These are phyloP conservation scores for Brachyistius frenatus DNA, from an alignment of 2,113 vertebrate species.

Conservation along the genomic window DNA sequence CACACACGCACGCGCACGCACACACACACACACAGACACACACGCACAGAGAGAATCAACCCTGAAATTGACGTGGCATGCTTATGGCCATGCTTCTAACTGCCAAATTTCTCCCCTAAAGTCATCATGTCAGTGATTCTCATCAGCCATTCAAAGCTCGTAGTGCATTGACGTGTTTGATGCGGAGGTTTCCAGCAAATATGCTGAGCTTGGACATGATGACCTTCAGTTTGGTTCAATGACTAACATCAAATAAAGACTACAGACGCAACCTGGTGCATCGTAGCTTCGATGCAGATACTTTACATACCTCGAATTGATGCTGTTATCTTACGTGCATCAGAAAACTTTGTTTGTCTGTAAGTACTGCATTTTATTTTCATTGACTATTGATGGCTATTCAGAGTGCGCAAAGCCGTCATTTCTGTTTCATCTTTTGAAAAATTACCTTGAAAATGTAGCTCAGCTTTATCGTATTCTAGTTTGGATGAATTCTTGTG, in stretches of 20 bases:
- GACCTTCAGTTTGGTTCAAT: conserved; percentile 32
- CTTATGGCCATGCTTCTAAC: not conserved
- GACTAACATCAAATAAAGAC: conserved; percentile 8
- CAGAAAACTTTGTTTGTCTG: too few species aligned
- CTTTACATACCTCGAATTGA: too few species aligned
- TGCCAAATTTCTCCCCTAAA: conserved; percentile 4
- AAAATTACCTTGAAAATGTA: too few species aligned
- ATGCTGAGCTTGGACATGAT: conserved; percentile 17
- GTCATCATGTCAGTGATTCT: conserved; percentile 12
- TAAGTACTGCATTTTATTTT: too few species aligned
- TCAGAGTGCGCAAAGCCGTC: too few species aligned
- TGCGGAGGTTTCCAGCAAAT: conserved; percentile 20
- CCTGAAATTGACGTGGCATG: not conserved
- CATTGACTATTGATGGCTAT: too few species aligned
- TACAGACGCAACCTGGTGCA: not conserved
- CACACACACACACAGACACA: not conserved
- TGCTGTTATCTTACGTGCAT: too few species aligned
- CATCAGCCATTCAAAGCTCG: not conserved
- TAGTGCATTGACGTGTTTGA: conserved; percentile 4
- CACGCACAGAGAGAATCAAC: not conserved
- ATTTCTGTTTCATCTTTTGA: too few species aligned
- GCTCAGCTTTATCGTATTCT: too few species aligned
- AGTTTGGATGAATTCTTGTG: too few species aligned
- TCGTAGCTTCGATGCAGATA: not conserved
- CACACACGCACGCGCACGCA: not conserved